Evolutionary conservation across 2,888 invertebrate species (phyloP), one percentile per base, ranked within the genome.

Genomic region (Acanthosepion esculentum): DNA sequence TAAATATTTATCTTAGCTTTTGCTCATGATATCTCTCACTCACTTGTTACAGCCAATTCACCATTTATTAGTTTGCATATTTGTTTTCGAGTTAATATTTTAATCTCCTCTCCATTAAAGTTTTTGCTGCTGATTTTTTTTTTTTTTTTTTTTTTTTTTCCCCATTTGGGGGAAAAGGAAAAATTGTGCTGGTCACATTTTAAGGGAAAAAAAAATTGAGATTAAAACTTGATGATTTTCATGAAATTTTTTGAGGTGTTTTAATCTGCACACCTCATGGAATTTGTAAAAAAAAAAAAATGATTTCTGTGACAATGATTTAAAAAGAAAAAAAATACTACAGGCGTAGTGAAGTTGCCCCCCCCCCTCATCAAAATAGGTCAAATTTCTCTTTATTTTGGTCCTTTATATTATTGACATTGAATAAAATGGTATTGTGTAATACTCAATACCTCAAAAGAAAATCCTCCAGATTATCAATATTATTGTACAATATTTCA

Each of bases 21-120:
- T 78, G 8, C 8, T 12, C n/a, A n/a, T 26, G 7, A 29, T 4
- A 8, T 20, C 7, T 8, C 29, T n/a, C 6, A 78, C 10, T 78
- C 78, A 78, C 78, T n/a, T 78, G 78, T 78, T 78, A 78, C 78
- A n/a, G n/a, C 78, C 78, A 78, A 78, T 78, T 3, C n/a, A 78
- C 78, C 15, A 78, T 78, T 78, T 29, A 78, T 78, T 78, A 29
- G 12, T 78, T 78, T n/a, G 78, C 29, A 78, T n/a, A 29, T 78
- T 78, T 78, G n/a, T 78, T 78, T 78, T 78, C n/a, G 29, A n/a
- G 78, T 78, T 78, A 78, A n/a, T 78, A 78, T 78, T 78, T n/a
- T 10, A n/a, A 59, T 59, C 59, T 26, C 59, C 59, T 26, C 59
- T 26, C 20, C 20, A n/a, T 78, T n/a, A 78, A 78, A 78, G 78